Conservation (phyloP, 2,888 invertebrate species). For the Cynaeus angustus region DNA sequence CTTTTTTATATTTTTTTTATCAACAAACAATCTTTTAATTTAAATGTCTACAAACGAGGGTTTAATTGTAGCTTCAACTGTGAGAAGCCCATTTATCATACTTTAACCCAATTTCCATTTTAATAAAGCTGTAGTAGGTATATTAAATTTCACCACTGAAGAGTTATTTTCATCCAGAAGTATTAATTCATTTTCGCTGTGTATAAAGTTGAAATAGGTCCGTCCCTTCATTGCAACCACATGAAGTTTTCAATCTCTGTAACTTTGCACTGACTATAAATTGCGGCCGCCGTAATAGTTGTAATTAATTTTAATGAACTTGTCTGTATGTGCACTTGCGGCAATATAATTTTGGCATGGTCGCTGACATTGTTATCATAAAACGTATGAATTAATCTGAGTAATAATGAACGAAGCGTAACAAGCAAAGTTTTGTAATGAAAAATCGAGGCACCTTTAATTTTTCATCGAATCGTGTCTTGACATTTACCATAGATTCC, state of each 20-base stretch:
- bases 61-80: no score
- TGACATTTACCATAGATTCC: slow-evolving; percentile 38
- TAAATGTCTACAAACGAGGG: no score
- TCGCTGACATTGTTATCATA: slow-evolving; percentile 3
- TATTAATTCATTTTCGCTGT: background rate
- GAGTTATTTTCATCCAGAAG: background rate
- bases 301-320: slow-evolving; percentile 38
- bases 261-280: slow-evolving; percentile 7
- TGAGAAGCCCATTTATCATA: no score
- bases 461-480: slow-evolving; percentile 1
- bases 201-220: background rate
- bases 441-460: slow-evolving; percentile 6
- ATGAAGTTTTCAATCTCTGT: slow-evolving; percentile 36
- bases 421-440: slow-evolving; percentile 24
- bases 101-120: no score
- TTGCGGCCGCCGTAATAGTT: slow-evolving; percentile 8
- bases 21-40: no score
- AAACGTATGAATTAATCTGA: slow-evolving; percentile 8
- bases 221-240: slow-evolving; percentile 10
- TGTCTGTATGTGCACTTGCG: slow-evolving; percentile 31
- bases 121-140: background rate
- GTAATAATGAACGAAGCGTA: slow-evolving; percentile 25
- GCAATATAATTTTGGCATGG: slow-evolving; percentile 18
- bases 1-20: no score
- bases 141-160: background rate